Conservation (phyloP, 2,888 invertebrate genomes). For the Dicyrtomina minuta region DNA sequence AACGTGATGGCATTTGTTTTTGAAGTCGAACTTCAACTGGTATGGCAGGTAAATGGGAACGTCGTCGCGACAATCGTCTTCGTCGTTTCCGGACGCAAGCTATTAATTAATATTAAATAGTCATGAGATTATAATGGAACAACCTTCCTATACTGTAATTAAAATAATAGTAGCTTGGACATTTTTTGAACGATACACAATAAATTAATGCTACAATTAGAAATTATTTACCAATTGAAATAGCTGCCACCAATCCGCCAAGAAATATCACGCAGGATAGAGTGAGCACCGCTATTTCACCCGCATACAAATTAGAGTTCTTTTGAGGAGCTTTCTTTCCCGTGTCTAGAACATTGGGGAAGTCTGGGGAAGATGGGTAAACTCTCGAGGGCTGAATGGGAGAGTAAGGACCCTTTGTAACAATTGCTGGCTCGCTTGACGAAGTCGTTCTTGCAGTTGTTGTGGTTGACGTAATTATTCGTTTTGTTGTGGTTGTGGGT, state of each 20-base stretch:
- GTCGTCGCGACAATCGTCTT: slow-evolving; percentile 43
- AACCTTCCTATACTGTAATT: neutral
- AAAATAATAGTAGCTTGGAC: too few species aligned
- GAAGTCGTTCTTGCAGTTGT: neutral
- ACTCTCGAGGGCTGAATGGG: slow-evolving; percentile 21
- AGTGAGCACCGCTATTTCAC: slow-evolving; percentile 75
- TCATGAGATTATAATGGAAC: neutral
- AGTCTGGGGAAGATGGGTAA: slow-evolving; percentile 3
- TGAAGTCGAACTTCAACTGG: slow-evolving; percentile 52
- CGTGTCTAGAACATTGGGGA: slow-evolving; percentile 24
- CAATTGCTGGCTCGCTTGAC: slow-evolving; percentile 22
- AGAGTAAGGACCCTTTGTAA: slow-evolving; percentile 30
- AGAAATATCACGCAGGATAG: slow-evolving; percentile 78
- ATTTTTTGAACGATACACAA: too few species aligned
- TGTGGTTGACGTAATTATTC: neutral
- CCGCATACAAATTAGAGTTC: slow-evolving; percentile 47
- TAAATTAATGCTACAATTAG: too few species aligned
- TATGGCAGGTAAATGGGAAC: slow-evolving; percentile 52
- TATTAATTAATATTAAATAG: slow-evolving; percentile 9
- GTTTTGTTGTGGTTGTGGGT: slow-evolving; percentile 6
- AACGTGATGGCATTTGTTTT: slow-evolving; percentile 40
- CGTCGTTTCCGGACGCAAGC: slow-evolving; percentile 48
- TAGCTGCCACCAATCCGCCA: slow-evolving; percentile 75
- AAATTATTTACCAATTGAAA: slow-evolving; percentile 65
- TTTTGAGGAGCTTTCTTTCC: slow-evolving; percentile 47